These are phyloP conservation scores for Aphidius colemani DNA, from an alignment of 2,888 invertebrate genomes.

Conservation along the genomic window DNA sequence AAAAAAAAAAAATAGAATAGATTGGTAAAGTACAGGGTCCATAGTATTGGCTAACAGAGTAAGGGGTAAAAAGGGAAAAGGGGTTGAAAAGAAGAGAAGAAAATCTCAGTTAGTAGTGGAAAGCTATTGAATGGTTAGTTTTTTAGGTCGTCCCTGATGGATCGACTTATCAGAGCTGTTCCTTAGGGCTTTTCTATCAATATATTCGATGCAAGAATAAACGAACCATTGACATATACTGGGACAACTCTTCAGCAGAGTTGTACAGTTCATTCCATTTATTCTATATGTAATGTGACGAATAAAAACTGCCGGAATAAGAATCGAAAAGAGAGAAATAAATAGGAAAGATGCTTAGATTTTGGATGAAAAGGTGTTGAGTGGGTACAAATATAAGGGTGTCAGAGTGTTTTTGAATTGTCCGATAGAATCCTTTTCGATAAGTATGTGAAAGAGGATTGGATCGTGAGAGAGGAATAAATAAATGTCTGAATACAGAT, in stretches of 20 bases:
- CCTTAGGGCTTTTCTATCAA: slow-evolving; percentile 26
- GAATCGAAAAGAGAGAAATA: slow-evolving; percentile 35
- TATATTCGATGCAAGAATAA: slow-evolving; percentile 20
- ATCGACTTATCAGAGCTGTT: slow-evolving; percentile 47
- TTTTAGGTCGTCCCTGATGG: slow-evolving; percentile 43
- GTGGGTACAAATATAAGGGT: slow-evolving; percentile 34
- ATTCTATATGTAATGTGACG: slow-evolving; percentile 23
- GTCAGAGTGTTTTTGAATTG: slow-evolving; percentile 15
- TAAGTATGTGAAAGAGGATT: background rate
- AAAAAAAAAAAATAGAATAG: slow-evolving; percentile 7
- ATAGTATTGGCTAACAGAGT: background rate
- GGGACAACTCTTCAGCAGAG: slow-evolving; percentile 1
- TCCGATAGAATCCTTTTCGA: slow-evolving; percentile 10
- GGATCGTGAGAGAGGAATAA: slow-evolving; percentile 4
- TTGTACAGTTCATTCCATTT: slow-evolving; percentile 1
- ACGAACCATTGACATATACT: slow-evolving; percentile 13
- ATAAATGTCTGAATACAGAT: slow-evolving; percentile 7
- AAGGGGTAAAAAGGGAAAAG: no score
- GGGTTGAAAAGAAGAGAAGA: slow-evolving; percentile 25
- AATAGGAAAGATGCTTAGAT: background rate
- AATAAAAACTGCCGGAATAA: slow-evolving; percentile 46
- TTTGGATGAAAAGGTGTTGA: slow-evolving; percentile 32
- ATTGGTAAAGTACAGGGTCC: slow-evolving; percentile 15
- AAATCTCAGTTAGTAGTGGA: slow-evolving; percentile 41
- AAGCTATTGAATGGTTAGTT: slow-evolving; percentile 47